Base-by-base conservation (phyloP, 2,888 invertebrate genomes). In the Limnephilus lunatus region DNA sequence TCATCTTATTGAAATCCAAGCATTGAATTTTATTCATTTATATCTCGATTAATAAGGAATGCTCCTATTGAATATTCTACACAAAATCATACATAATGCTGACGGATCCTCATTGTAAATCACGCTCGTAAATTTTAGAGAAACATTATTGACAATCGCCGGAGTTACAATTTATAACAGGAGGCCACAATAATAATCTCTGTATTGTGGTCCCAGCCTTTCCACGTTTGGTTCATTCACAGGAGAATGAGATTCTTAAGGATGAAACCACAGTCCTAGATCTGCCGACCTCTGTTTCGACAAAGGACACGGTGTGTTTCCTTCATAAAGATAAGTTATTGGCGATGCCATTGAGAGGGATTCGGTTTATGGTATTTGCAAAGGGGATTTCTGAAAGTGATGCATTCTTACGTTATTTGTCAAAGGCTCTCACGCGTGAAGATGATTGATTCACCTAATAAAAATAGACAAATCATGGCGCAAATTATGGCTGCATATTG, bases 181-280 rank as follows among this genome's bases (percentile, higher is more conserved):
- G 30, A 5, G 11, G 44, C 86, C 5, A 68, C 68, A 68, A 85
- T n/a, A 81, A 89, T 89, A 81, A 89, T 89, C 30, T 44, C 39
- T 14, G 81, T 81, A 86, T 91, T 91, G 87, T 87, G 32, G 48
- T 30, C 25, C 44, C 12, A 44, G 81, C 80, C 90, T 91, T 68
- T 91, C 81, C 90, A 83, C 44, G 83, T 83, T 83, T n/a, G 85
- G 32, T 32, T 83, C 90, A 85, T 90, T 90, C 90, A 90, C 32
- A 68, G 82, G 68, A 68, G 68, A 68, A 30, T 68, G 32, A 15
- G 32, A n/a, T 68, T 4, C 30, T 15, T 80, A 91, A 80, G 90
- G 90, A 91, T 30, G 30, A 91, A 91, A 85, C 90, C 90, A 86
- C 90, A 91, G 68, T 85, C 90, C 30, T 68, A 32, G 86, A 86